Conservation (phyloP, 1,140 invertebrate genomes). For the Ips typographus region DNA sequence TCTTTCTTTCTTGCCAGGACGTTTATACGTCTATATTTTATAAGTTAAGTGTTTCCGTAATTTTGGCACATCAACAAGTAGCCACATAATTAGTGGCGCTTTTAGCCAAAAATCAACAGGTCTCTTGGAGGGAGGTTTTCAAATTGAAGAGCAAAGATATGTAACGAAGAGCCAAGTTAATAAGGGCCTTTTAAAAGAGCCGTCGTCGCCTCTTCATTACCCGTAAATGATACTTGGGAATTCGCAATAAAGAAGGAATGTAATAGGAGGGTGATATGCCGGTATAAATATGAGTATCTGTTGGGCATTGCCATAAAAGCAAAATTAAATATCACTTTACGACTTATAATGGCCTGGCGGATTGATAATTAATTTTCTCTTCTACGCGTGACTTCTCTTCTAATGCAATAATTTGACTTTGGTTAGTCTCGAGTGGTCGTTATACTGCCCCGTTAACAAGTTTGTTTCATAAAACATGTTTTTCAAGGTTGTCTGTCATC, state of each 20-base stretch:
- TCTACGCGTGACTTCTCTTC: neutral
- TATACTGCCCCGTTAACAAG: no score
- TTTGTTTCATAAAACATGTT: no score
- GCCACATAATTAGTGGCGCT: no score
- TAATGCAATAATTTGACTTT: no score
- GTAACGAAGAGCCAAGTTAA: slow-evolving; percentile 26
- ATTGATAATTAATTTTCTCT: slow-evolving; percentile 18
- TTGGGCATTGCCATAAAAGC: slow-evolving; percentile 31
- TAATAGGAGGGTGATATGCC: slow-evolving; percentile 35
- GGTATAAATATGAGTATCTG: slow-evolving; percentile 47
- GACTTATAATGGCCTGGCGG: slow-evolving; percentile 20
- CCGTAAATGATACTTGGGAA: slow-evolving; percentile 51
- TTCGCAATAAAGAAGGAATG: slow-evolving; percentile 51
- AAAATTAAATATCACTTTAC: slow-evolving; percentile 29
- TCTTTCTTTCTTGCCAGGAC: slow-evolving; percentile 3
- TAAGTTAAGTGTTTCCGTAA: no score
- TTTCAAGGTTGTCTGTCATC: no score
- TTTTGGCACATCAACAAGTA: no score
- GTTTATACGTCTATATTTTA: no score
- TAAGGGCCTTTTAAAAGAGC: slow-evolving; percentile 38
- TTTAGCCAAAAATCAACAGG: slow-evolving; percentile 26
- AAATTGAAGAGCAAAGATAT: slow-evolving; percentile 30
- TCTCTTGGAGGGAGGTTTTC: slow-evolving; percentile 17
- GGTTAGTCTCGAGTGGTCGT: no score
- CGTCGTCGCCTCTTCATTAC: slow-evolving; percentile 47